Evolutionary conservation across 2,888 invertebrate species (phyloP), one percentile per base, ranked within the genome.

Genomic region (Mythimna impura): DNA sequence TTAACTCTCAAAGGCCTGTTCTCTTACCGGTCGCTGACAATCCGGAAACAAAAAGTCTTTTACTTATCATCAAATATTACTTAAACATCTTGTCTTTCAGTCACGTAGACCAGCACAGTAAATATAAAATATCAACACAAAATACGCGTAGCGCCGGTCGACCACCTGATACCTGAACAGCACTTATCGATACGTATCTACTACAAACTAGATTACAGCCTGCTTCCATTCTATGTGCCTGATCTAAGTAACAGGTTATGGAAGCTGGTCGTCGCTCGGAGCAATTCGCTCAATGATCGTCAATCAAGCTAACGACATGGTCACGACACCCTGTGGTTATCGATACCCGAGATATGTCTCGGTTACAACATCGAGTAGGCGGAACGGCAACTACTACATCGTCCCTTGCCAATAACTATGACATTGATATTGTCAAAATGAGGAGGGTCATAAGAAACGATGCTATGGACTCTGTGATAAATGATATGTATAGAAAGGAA

Each of bases 221-320:
- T 73, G 73, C 57, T 78, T 72, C 71, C 68, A 80, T 73, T 76
- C 70, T 55, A 69, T 70, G 66, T 77, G 61, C 63, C 73, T 73
- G 61, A 77, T 72, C 73, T 73, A 64, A 67, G 72, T 81, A 78
- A 78, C 73, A 70, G 80, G 75, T 74, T 75, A 62, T 69, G 62
- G 65, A 58, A 71, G 71, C 66, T 64, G 82, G 76, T 73, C 76
- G 78, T 74, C 52, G 76, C 66, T 81, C 66, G 71, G 34, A 66
- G 73, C 85, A 58, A 76, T 85, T 66, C 71, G 66, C 64, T 73
- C 75, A 71, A 81, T 75, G 79, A 79, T 71, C 65, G 73, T 73
- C 84, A 75, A 80, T 84, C 84, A 77, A 76, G 25, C 57, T 84
- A 80, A 84, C 78, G 79, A 81, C 79, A 76, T 65, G 67, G 61